A percentile compares a stretch with the other conserved stretches of the same genome.
Evolutionary conservation across 2,113 vertebrate genomes (phyloP).

Genomic region (Cardinalis cardinalis): DNA sequence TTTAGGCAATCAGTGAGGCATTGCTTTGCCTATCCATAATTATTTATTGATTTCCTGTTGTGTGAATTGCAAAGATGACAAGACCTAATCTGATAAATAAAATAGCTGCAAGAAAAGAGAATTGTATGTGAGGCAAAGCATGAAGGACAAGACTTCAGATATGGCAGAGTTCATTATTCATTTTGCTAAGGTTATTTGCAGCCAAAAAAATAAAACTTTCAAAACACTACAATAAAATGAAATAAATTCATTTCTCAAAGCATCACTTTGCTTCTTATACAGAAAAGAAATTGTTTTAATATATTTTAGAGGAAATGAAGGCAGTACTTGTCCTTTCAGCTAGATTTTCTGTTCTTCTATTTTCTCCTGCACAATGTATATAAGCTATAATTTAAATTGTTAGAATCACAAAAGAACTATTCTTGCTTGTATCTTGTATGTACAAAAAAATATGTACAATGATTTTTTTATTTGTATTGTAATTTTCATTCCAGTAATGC

Average conservation of each 20-base stretch:
- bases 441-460: neutral
- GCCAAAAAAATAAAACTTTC: neutral
- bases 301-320: neutral
- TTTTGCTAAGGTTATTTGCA: neutral
- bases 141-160: constrained; percentile 38
- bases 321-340: neutral
- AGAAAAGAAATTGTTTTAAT: neutral
- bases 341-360: neutral
- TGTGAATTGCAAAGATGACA: constrained; percentile 8
- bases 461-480: neutral
- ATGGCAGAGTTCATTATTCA: neutral
- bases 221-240: constrained; percentile 13
- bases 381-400: neutral
- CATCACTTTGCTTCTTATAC: neutral
- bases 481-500: neutral
- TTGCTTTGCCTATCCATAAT: constrained; percentile 57
- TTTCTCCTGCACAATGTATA: neutral
- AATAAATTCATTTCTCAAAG: constrained; percentile 33
- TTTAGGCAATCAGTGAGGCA: constrained; percentile 21
- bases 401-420: neutral
- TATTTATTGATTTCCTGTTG: constrained; percentile 72
- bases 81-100: constrained; percentile 46
- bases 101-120: constrained; percentile 18
- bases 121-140: constrained; percentile 15
- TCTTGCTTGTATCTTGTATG: neutral